Conservation (phyloP, 2,113 vertebrate genomes). For the Salvelinus namaycush region DNA sequence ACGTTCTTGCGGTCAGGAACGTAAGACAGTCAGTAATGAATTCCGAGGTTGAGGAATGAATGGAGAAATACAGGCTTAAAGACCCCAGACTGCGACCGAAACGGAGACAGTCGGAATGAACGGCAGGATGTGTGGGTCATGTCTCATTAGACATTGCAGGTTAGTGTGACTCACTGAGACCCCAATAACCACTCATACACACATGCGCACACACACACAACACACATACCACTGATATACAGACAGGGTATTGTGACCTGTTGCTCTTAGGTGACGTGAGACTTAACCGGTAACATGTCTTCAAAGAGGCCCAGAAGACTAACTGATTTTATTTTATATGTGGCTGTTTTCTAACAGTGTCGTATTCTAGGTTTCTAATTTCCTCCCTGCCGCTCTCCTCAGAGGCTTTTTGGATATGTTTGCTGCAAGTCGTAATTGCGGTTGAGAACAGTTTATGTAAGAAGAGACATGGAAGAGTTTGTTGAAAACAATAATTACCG, state of each 20-base stretch:
- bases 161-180: neutral
- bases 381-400: slow-evolving; percentile 30
- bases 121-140: neutral
- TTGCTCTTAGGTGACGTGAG: neutral
- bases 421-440: slow-evolving; percentile 36
- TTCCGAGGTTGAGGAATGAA: slow-evolving; percentile 18
- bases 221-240: neutral
- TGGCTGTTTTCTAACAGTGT: slow-evolving; percentile 41
- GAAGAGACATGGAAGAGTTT: slow-evolving; percentile 20
- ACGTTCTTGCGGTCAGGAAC: slow-evolving; percentile 25
- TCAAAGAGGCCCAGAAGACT: neutral
- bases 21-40: slow-evolving; percentile 44
- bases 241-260: neutral
- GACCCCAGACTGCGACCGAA: slow-evolving; percentile 28
- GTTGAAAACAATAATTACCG: neutral
- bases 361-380: slow-evolving; percentile 41
- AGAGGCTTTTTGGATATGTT: slow-evolving; percentile 35
- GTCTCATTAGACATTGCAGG: neutral
- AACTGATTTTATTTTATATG: slow-evolving; percentile 37
- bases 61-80: neutral
- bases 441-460: slow-evolving; percentile 16
- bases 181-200: neutral
- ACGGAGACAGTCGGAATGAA: slow-evolving; percentile 11
- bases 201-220: neutral
- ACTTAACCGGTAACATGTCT: neutral